Base-by-base conservation (phyloP, 1,140 invertebrate species). In the Theocolax elegans region DNA sequence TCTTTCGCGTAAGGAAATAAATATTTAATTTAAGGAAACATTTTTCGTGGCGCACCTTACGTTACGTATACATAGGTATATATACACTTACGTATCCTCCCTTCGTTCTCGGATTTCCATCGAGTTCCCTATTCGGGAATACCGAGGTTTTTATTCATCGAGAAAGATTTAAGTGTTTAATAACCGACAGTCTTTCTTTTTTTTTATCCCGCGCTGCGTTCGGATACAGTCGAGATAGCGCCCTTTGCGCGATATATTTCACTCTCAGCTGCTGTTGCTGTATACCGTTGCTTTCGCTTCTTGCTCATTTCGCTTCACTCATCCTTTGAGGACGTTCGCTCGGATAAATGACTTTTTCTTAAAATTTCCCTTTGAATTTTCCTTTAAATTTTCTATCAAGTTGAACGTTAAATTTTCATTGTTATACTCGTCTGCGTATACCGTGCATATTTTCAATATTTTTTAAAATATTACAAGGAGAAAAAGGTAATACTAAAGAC, bases 81-180 rank as follows among this genome's bases (percentile, higher is more conserved):
- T n/a, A n/a, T n/a, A n/a, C n/a, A n/a, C n/a, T 17, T 46, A n/a
- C 19, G 17, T 67, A 38, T 49, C 44, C 67, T 65, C 56, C 65
- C 46, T 35, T 25, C 19, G n/a, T n/a, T 25, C 62, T 25, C 46
- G n/a, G n/a, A n/a, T n/a, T n/a, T 42, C 27, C 21, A 13, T 40
- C 69, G 54, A 3, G 31, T 10, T 35, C 31, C 31, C 4, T 35
- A 4, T 35, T 35, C 31, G 31, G 31, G 31, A n/a, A n/a, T 10
- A 10, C 31, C 31, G 10, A 10, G 42, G 42, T 15, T 54, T 53
- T 62, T 60, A 72, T 73, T 54, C 75, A 74, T 53, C 65, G 65
- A 75, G 63, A 63, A 81, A 81, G 76, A 81, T 81, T 82, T 77
- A 81, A 81, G 76, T 79, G 74, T 81, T 81, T 81, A 83, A 81